Conservation (phyloP, 2,797 vertebrate genomes). For the Jordanella pulchra region DNA sequence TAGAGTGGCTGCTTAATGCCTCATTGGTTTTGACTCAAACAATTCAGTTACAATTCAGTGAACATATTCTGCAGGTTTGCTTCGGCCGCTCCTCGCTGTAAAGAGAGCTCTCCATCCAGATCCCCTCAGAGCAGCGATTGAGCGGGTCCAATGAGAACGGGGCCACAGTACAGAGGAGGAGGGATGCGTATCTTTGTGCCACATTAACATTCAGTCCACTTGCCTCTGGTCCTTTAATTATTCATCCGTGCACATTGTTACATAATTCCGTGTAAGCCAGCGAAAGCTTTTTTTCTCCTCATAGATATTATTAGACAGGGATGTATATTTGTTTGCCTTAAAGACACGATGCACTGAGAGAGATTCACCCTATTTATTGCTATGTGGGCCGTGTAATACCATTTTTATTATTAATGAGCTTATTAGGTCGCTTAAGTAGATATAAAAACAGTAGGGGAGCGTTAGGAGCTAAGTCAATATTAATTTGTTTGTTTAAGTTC, state of each 20-base stretch:
- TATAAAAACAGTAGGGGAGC: slow-evolving; percentile 29
- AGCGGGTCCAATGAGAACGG: slow-evolving; percentile 44
- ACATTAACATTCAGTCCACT: slow-evolving; percentile 72
- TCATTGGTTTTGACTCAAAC: slow-evolving; percentile 59
- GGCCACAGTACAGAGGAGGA: slow-evolving; percentile 42
- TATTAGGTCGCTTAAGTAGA: slow-evolving; percentile 54
- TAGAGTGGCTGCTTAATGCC: slow-evolving; percentile 53
- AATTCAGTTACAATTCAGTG: slow-evolving; percentile 62
- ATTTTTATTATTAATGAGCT: slow-evolving; percentile 61
- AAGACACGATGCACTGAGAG: slow-evolving; percentile 36
- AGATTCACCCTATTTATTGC: slow-evolving; percentile 53
- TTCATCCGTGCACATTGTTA: slow-evolving; percentile 75
- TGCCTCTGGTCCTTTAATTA: slow-evolving; percentile 77
- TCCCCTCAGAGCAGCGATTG: slow-evolving; percentile 37
- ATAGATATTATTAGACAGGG: slow-evolving; percentile 63
- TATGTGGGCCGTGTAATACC: slow-evolving; percentile 41
- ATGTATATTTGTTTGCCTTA: slow-evolving; percentile 44
- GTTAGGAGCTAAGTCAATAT: slow-evolving; percentile 52
- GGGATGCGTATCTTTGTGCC: slow-evolving; percentile 44
- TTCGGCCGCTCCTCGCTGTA: slow-evolving; percentile 54
- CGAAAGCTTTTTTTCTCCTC: slow-evolving; percentile 43
- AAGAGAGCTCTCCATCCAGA: slow-evolving; percentile 67
- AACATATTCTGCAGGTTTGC: slow-evolving; percentile 53
- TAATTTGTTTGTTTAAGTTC: slow-evolving; percentile 25
- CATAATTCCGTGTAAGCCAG: slow-evolving; percentile 67